Conservation (phyloP, 2,113 vertebrate genomes). For the Montifringilla adamsi region DNA sequence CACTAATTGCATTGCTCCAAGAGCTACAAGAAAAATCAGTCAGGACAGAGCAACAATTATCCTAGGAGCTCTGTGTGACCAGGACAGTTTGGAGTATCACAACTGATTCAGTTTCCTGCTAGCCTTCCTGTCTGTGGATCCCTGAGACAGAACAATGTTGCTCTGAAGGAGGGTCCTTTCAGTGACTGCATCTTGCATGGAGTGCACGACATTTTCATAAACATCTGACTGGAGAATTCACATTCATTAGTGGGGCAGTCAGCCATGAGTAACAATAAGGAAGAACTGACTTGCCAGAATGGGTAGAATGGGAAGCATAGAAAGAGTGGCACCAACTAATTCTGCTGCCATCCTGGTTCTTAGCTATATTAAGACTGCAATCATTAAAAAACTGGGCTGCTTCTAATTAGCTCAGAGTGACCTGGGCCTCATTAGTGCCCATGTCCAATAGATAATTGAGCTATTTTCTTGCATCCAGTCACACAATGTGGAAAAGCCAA, state of each 20-base stretch:
- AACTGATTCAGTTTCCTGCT: background rate
- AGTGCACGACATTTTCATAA: background rate
- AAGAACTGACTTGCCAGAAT: background rate
- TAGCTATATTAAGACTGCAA: conserved; percentile 24
- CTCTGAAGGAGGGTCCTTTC: background rate
- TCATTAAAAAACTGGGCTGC: conserved; percentile 27
- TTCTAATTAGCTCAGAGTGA: conserved; percentile 46
- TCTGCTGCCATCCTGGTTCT: conserved; percentile 18
- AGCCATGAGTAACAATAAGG: background rate
- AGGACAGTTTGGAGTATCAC: background rate
- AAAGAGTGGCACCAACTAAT: background rate
- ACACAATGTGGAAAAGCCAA: background rate
- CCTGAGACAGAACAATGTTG: background rate
- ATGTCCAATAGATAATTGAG: conserved; percentile 44
- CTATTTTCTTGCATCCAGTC: conserved; percentile 10
- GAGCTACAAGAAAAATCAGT: conserved; percentile 23
- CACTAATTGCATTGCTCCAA: conserved; percentile 17
- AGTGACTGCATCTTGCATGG: background rate
- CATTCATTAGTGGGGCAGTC: background rate
- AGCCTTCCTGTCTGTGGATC: background rate
- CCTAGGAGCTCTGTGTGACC: background rate
- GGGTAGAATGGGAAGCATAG: conserved; percentile 3
- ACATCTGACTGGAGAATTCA: background rate
- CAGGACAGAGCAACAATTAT: background rate
- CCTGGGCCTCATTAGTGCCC: conserved; percentile 35